Base-by-base conservation (phyloP, 2,888 invertebrate species). In the Ornithoptera priamus region DNA sequence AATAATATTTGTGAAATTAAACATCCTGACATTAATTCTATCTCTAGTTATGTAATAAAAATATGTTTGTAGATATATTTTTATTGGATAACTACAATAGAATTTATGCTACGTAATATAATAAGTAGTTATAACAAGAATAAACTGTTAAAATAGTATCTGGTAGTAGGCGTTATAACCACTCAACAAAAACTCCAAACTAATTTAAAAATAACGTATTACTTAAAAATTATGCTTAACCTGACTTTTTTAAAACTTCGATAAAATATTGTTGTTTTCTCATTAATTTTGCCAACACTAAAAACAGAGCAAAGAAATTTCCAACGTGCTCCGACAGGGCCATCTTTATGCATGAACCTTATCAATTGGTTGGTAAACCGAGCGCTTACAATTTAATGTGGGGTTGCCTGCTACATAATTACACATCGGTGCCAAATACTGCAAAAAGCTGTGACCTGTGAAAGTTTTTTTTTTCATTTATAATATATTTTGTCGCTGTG, bases 341-440 rank as follows among this genome's bases (percentile, higher is more conserved):
- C 78, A 86, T 87, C 81, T 87, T 85, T 88, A 88, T 88, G 85
- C 84, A 87, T 88, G 84, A 86, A 78, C 63, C 83, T 87, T 88
- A 88, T 88, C 87, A 85, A 87, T 86, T 86, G 82, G 85, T 84
- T 83, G 79, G 80, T 79, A 76, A 74, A 72, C 76, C 74, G 76
- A 74, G 71, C 74, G 79, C 83, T 82, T 83, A 84, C 85, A 83
- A 79, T 84, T 81, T 86, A 85, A 87, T 86, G 79, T 74, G 75
- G 76, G 81, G 81, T 77, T 82, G 81, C 85, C 80, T 81, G 12
- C 80, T 75, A 80, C 79, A 77, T 84, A 84, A 87, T 87, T 86
- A 82, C 78, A 73, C 59, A 71, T 74, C 71, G 63, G 46, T 68
- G 67, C 69, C 74, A 71, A 71, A 57, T 72, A 72, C 75, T 75